Conservation (phyloP, 64 coral and sea anemone species). For the Stichodactyla mertensii region DNA sequence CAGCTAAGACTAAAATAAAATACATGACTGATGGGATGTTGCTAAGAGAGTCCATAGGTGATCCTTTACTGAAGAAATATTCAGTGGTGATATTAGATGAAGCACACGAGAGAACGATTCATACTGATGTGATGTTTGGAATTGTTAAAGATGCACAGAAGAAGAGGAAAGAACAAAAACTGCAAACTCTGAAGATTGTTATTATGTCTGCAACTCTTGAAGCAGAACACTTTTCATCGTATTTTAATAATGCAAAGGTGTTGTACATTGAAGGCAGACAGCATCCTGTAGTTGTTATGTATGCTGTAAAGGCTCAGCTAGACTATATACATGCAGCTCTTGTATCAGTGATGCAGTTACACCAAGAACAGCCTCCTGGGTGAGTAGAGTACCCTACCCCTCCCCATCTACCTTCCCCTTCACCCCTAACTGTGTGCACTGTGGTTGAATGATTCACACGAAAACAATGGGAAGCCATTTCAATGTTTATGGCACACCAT, state of each 20-base stretch:
- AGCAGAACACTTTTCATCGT: slow-evolving; percentile 84
- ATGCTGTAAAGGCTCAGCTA: slow-evolving; percentile 70
- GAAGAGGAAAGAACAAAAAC: slow-evolving; percentile 44
- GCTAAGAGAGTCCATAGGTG: slow-evolving; percentile 73
- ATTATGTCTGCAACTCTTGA: slow-evolving; percentile 97
- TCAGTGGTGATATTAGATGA: slow-evolving; percentile 90
- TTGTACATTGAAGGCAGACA: slow-evolving; percentile 95
- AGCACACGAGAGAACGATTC: slow-evolving; percentile 90
- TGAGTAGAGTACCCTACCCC: neutral
- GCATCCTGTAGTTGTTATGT: slow-evolving; percentile 81
- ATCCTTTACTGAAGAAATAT: slow-evolving; percentile 81
- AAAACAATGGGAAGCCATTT: too few relatives aligned
- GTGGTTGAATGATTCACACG: too few relatives aligned
- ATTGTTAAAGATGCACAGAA: slow-evolving; percentile 88
- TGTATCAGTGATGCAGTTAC: slow-evolving; percentile 77
- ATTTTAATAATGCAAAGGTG: slow-evolving; percentile 80
- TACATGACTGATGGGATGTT: slow-evolving; percentile 99
- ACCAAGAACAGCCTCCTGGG: slow-evolving; percentile 78
- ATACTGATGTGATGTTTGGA: slow-evolving; percentile 95
- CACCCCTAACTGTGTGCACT: neutral
- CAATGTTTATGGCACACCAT: too few relatives aligned
- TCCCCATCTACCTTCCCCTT: neutral
- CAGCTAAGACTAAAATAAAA: slow-evolving; percentile 82
- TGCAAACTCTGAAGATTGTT: slow-evolving; percentile 69
- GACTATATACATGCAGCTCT: slow-evolving; percentile 95